Percentiles rank a stretch among this genome's conserved stretches.
Evolutionary conservation across 2,888 invertebrate genomes (phyloP).

Genomic region (Drepana falcataria): DNA sequence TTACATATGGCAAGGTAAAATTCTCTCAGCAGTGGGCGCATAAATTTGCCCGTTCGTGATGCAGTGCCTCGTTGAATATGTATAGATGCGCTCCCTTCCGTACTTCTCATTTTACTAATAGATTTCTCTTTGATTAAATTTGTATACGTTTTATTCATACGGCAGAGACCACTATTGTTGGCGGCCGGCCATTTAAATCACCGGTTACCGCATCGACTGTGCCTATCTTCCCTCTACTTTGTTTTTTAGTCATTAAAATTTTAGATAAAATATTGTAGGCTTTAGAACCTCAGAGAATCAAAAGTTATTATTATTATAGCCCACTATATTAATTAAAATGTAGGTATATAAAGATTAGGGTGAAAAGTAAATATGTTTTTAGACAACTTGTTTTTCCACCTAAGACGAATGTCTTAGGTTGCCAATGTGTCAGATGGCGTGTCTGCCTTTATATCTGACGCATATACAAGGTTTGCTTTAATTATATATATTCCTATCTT

Average conservation of each 20-base stretch:
- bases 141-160: conserved; percentile 77
- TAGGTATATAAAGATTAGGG: too few relatives aligned
- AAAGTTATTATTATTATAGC: not conserved
- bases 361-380: too few relatives aligned
- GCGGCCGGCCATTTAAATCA: conserved; percentile 59
- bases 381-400: too few relatives aligned
- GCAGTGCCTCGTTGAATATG: conserved; percentile 78
- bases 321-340: too few relatives aligned
- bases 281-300: not conserved
- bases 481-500: too few relatives aligned
- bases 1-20: conserved; percentile 74
- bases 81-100: conserved; percentile 77
- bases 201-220: conserved; percentile 37
- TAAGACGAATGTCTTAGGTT: too few relatives aligned
- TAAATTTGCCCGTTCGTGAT: conserved; percentile 77
- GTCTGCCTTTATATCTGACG: too few relatives aligned
- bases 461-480: too few relatives aligned
- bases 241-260: not conserved
- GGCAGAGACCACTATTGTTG: conserved; percentile 66
- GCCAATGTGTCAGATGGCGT: too few relatives aligned
- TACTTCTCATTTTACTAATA: conserved; percentile 79
- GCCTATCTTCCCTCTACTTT: conserved; percentile 32
- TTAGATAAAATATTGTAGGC: not conserved
- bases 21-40: conserved; percentile 71
- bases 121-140: conserved; percentile 79